phyloP scores from a whole-genome alignment of 2,113 vertebrate genomes.

The Haplochromis vanheusdeni region DNA sequence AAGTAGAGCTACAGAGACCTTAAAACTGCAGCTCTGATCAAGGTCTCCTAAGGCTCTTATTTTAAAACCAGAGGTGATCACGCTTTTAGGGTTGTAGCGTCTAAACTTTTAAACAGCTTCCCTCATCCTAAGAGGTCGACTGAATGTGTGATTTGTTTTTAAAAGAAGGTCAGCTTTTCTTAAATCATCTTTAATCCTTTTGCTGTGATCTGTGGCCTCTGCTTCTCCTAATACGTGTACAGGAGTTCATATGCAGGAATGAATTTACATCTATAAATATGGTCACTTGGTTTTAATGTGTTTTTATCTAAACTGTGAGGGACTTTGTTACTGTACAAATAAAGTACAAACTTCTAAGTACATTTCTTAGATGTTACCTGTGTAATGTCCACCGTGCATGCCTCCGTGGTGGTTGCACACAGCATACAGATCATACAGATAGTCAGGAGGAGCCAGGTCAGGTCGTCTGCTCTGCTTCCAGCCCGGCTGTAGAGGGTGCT shows the following conservation, averaged over 20 bases:
- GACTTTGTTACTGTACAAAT: neutral
- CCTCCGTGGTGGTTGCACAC: conserved; percentile 97
- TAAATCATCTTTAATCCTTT: neutral
- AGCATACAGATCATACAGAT: conserved; percentile 88
- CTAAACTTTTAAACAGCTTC: neutral
- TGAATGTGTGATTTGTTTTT: neutral
- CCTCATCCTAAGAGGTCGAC: neutral
- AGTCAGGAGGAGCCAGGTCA: conserved; percentile 63
- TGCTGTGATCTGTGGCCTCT: neutral
- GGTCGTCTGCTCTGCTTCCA: conserved; percentile 62
- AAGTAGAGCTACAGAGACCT: neutral
- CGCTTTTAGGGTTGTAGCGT: neutral
- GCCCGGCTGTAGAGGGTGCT: conserved; percentile 7
- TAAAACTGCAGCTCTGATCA: neutral
- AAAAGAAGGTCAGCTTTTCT: neutral
- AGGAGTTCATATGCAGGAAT: neutral
- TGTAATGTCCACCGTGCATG: conserved; percentile 96
- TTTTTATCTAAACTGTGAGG: neutral
- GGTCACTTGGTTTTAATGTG: neutral
- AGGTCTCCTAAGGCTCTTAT: neutral
- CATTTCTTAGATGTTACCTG: conserved; percentile 57
- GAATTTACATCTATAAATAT: neutral
- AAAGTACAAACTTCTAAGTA: neutral
- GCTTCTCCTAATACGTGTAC: neutral
- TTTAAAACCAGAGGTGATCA: neutral